Base-by-base conservation (phyloP, 2,113 vertebrate species). In the Euleptes europaea region DNA sequence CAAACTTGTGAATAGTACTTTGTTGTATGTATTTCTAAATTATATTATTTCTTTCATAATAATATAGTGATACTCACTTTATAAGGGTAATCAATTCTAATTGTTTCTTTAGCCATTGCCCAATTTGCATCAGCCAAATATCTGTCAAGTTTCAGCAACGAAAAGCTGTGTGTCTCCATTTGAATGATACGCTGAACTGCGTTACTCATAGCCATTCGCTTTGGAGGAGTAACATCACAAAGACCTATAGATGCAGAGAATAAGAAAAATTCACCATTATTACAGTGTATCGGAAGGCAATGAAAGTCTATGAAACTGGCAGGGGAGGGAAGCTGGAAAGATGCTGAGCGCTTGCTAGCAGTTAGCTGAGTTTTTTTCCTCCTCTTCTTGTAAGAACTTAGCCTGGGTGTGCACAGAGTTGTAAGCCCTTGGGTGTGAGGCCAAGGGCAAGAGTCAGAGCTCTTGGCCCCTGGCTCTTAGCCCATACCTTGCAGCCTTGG, bases 81-180 rank as follows among this genome's bases (percentile, higher is more conserved):
- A 69, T 94, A 94, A 65, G 95, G 95, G 10, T 93, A 93, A 83
- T 92, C 86, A 83, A 95, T 88, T 70, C 40, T 21, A 78, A 94
- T 92, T 84, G 84, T 84, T 83, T 92, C 89, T 70, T 95, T 92
- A 84, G 92, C 92, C 84, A 92, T 82, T 75, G 66, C 88, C 95
- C 95, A 95, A 21, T 95, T 92, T 83, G 94, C 92, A 87, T 94
- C 92, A 78, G 94, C 95, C 86, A 95, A 94, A 86, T 94, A 92
- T 91, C 81, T 94, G 71, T 95, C 94, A 88, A 95, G 93, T 90
- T 94, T 95, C 66, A 95, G 84, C 82, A 92, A 82, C n/a, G 89
- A 86, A 51, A 89, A 93, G 60, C 79, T 40, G 70, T 93, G 92
- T 82, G 87, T 89, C 66, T 88, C 89, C 82, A 92, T 86, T 40